Evolutionary conservation across 2,113 vertebrate genomes (phyloP), one percentile per base, ranked within the genome.

Genomic region (Rissa tridactyla): DNA sequence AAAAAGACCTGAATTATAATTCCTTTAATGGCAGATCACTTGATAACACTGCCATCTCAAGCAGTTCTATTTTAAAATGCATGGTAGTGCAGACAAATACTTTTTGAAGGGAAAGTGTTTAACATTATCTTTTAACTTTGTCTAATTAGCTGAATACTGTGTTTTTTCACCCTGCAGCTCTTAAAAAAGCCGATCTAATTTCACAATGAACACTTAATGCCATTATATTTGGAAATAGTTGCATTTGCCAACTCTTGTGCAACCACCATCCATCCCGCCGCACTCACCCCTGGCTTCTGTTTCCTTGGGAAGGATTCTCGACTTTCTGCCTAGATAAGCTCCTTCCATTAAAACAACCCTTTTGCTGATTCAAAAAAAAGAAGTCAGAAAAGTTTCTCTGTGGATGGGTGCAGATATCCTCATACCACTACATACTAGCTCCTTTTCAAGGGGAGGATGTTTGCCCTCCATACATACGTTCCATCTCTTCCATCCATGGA

Each of bases 1-100:
- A 94, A 95, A 95, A 97, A 96, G 94, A 96, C 96, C 96, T 96
- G 95, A 97, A 97, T 96, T 97, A 96, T 97, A 96, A 96, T 95
- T 96, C 84, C 51, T 97, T 97, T 97, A 97, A 96, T 96, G 78
- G 91, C 92, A 97, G 96, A 97, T 96, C 78, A 92, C 44, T 97
- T 91, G 97, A 97, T 97, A 97, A 94, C 10, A 38, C 58, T 94
- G 87, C 93, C 97, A 95, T 95, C 89, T 97, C 94, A 83, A 95
- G 94, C 91, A 90, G 91, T 78, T 90, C 87, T 89, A 88, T 95
- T 96, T 97, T 95, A 97, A 96, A 97, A 97, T 94, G 91, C 95
- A 92, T 97, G 91, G 96, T 94, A 86, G 87, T 66, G 89, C 95
- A 97, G 95, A 91, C 88, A 96, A 97, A 95, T 73, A 95, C 82